Percentiles rank a stretch among this genome's conserved stretches.
Evolutionary conservation across 2,797 vertebrate species (phyloP).

Genomic region (Argya squamiceps): DNA sequence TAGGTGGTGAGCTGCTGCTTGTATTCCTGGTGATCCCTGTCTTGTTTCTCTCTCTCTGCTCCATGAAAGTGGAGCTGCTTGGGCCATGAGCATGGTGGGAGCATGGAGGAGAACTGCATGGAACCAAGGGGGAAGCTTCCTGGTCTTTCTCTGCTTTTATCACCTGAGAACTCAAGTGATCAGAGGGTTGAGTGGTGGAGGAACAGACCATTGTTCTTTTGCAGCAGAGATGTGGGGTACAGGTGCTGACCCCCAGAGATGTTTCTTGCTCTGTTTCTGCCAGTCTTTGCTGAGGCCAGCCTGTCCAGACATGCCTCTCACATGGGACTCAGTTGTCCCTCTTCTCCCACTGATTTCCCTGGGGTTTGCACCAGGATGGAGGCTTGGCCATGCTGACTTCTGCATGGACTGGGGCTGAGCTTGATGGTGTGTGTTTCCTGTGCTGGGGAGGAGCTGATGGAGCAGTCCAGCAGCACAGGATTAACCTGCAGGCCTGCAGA

Average conservation of each 20-base stretch:
- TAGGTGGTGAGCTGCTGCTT: conserved; percentile 59
- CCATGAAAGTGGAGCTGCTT: neutral
- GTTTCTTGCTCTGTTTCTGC: neutral
- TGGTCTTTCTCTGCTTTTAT: neutral
- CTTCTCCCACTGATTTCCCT: neutral
- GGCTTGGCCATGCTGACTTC: neutral
- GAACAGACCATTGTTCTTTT: neutral
- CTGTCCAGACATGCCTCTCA: neutral
- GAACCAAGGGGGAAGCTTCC: neutral
- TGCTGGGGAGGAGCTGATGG: neutral
- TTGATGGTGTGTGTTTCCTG: neutral
- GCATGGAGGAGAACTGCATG: neutral
- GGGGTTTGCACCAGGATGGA: neutral
- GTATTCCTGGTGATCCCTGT: neutral
- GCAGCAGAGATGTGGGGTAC: neutral
- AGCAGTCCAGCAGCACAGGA: neutral
- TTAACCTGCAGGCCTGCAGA: neutral
- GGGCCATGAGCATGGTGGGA: neutral
- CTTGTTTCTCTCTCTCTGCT: neutral
- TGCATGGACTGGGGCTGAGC: fast-evolving
- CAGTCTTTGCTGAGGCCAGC: neutral
- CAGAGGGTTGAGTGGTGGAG: neutral
- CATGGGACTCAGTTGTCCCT: neutral
- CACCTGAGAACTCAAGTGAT: neutral
- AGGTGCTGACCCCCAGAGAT: neutral